Evolutionary conservation across 2,797 vertebrate genomes (phyloP), one percentile per base, ranked within the genome.

Genomic region (Sphaeramia orbicularis): DNA sequence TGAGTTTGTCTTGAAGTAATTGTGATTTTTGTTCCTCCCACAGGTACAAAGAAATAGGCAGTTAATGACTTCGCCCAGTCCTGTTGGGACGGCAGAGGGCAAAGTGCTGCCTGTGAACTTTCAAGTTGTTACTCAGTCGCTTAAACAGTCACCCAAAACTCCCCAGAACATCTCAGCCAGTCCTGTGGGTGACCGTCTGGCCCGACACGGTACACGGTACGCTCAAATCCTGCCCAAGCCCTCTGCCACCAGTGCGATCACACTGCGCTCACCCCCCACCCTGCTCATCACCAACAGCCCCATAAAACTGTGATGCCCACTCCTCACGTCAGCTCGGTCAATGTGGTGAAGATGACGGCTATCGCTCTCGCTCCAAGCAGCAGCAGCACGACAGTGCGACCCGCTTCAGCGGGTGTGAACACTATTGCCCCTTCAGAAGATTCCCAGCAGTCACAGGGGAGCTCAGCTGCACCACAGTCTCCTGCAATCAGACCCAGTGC

Each of bases 251-350:
- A 96, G 95, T 85, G 95, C 97, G 53, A 96, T 99, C 93, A 97
- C 98, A 44, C 96, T 99, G 86, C 96, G 97, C 79, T 99, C 98
- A 12, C 97, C 97, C 3, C 98, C 96, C 0, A 98, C 97, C 6
- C 94, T 99, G 76, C 97, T 99, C 57, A 98, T 99, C 72, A 97
- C 98, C 67, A 99, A 99, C 89, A 99, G 98, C 88, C 98, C 98
- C 78, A 97, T 99, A 80, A 99, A 93, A 98, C 97, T 35, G 96
- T 99, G 84, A 97, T 98, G 83, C 96, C 97, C 68, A 95, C 94
- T 35, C 92, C 96, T 54, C 98, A 99, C 1, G 92, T 98, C 86
- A 96, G 96, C 86, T 97, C 97, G 8, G 93, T 99, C 75, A 99
- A 99, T 7, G 96, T 99, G 86, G 97, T 99, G 47, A 99, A 99